Conservation (phyloP, 2,888 invertebrate genomes). For the Myathropa florea region DNA sequence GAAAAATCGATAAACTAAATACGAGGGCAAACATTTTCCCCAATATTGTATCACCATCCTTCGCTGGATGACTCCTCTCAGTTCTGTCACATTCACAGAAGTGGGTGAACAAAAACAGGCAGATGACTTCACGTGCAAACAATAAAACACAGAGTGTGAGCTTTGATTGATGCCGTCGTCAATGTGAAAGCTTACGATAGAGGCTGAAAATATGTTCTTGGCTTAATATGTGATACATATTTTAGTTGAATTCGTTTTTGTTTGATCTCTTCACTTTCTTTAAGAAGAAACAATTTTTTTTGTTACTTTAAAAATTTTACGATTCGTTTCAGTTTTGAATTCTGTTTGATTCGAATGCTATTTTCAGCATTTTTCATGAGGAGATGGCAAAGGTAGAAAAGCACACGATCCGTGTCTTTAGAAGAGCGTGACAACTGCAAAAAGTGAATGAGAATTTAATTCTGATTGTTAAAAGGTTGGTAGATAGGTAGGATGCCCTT, state of each 20-base stretch:
- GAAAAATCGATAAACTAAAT: conserved; percentile 70
- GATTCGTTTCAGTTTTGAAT: no score
- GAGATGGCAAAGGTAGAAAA: no score
- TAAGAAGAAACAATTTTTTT: background rate
- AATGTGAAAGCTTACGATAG: conserved; percentile 42
- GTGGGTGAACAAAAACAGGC: conserved; percentile 63
- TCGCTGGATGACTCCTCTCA: background rate
- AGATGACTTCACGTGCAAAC: conserved; percentile 70
- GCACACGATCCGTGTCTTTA: no score
- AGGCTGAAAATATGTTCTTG: background rate
- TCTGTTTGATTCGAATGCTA: no score
- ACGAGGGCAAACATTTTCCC: conserved; percentile 58
- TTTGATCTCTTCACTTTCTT: background rate
- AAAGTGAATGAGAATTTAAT: no score
- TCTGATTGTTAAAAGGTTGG: no score
- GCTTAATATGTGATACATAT: background rate
- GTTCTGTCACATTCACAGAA: background rate
- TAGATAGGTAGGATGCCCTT: no score
- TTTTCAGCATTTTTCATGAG: no score
- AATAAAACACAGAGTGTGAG: conserved; percentile 68
- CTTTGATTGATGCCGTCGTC: conserved; percentile 68
- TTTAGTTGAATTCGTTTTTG: background rate
- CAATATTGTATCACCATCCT: conserved; percentile 34
- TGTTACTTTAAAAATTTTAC: background rate
- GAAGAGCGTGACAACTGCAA: no score